Evolutionary conservation across 1,140 invertebrate species (phyloP).

Genomic region (Mizuhopecten yessoensis): DNA sequence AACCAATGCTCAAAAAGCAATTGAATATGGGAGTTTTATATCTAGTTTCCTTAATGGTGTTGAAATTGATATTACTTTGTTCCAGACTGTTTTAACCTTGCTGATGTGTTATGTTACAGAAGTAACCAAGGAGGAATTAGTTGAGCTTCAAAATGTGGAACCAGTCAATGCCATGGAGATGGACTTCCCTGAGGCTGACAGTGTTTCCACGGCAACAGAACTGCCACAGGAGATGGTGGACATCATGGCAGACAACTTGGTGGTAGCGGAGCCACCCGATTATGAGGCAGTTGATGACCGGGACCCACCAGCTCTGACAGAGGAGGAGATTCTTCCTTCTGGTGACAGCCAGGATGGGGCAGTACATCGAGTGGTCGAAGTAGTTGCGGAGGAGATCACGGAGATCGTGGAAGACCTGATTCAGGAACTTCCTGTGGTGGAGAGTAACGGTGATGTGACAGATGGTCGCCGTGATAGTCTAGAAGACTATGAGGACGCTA

Average conservation of each 20-base stretch:
- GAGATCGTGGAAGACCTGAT: slow-evolving; percentile 2
- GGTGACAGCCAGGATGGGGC: background rate
- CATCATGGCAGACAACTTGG: background rate
- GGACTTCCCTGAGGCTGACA: background rate
- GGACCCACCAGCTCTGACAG: background rate
- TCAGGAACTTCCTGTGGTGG: slow-evolving; percentile 14
- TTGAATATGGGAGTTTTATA: no score
- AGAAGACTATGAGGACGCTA: background rate
- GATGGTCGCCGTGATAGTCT: background rate
- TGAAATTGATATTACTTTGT: no score
- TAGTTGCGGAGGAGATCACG: background rate
- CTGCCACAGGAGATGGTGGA: slow-evolving; percentile 23
- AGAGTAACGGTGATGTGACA: background rate
- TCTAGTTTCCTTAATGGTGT: no score
- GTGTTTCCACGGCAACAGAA: background rate
- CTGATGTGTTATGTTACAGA: background rate
- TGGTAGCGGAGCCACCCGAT: background rate
- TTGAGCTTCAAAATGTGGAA: background rate
- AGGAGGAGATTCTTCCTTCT: background rate
- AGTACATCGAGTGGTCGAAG: background rate
- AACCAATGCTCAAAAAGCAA: no score
- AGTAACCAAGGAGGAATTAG: background rate
- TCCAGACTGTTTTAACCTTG: background rate
- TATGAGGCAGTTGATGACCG: background rate
- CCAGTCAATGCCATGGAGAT: slow-evolving; percentile 12